phyloP scores from a whole-genome alignment of 1,140 invertebrate species.

The Hormaphis cornu region DNA sequence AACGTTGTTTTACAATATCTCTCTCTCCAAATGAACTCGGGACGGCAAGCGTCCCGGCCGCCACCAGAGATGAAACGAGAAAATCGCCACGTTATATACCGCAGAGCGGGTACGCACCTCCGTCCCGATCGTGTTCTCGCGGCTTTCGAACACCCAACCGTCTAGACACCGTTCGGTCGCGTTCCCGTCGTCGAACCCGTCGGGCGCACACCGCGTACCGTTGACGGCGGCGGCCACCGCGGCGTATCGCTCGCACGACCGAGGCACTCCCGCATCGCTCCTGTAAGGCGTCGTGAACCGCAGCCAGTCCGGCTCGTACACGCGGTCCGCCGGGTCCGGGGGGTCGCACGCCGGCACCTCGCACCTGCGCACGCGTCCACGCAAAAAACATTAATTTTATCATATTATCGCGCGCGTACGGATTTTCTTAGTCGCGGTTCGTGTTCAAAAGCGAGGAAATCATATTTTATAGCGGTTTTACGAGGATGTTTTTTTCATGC shows the following conservation, averaged over 20 bases:
- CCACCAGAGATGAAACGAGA: too few relatives aligned
- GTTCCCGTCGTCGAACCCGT: background rate
- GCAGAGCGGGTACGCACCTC: constrained; percentile 43
- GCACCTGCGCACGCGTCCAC: background rate
- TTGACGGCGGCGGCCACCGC: constrained; percentile 38
- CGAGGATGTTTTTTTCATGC: too few relatives aligned
- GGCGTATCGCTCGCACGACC: constrained; percentile 34
- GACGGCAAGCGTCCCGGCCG: too few relatives aligned
- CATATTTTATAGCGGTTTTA: too few relatives aligned
- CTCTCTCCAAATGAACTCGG: too few relatives aligned
- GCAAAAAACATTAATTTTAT: too few relatives aligned
- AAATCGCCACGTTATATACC: constrained; percentile 34
- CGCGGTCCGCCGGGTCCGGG: background rate
- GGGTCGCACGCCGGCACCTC: background rate
- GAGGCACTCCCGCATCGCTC: background rate
- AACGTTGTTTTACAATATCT: too few relatives aligned
- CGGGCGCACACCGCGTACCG: background rate
- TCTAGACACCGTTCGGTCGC: constrained; percentile 19
- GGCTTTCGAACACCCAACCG: constrained; percentile 45
- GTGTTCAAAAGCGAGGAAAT: too few relatives aligned
- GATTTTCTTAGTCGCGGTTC: too few relatives aligned
- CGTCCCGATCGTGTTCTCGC: constrained; percentile 49
- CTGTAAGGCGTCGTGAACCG: background rate
- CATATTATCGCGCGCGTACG: too few relatives aligned
- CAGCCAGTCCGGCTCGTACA: constrained; percentile 3